phyloP scores from a whole-genome alignment of 2,113 vertebrate species.

The Urocitellus parryii region DNA sequence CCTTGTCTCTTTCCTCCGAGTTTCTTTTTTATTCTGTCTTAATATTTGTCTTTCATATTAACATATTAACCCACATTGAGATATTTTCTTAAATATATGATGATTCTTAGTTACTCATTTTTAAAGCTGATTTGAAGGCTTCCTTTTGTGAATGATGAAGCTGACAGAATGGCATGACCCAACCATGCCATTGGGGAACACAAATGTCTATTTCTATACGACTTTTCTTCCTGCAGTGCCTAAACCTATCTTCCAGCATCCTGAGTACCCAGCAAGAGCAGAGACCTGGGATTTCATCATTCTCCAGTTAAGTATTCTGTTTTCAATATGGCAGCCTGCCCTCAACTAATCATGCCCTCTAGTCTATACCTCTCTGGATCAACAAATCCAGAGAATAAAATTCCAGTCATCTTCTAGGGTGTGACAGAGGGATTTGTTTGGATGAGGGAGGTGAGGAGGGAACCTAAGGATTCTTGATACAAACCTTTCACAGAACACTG shows the following conservation, averaged over 20 bases:
- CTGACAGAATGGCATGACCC: not conserved
- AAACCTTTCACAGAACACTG: not conserved
- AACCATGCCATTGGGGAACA: not conserved
- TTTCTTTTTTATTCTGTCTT: slow-evolving; percentile 9
- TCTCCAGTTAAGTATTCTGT: not conserved
- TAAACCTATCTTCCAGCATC: not conserved
- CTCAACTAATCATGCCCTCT: not conserved
- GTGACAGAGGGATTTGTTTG: not conserved
- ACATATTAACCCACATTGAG: slow-evolving; percentile 20
- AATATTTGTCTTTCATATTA: not conserved
- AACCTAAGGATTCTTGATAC: not conserved
- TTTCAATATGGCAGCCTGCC: not conserved
- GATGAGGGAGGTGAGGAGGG: not conserved
- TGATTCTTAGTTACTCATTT: not conserved
- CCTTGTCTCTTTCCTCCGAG: not conserved
- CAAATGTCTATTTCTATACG: not conserved
- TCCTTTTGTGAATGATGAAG: not conserved
- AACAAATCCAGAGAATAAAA: not conserved
- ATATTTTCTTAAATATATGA: slow-evolving; percentile 9
- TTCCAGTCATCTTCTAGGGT: not conserved
- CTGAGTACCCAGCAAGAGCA: not conserved
- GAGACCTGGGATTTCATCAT: not conserved
- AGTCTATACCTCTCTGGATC: not conserved
- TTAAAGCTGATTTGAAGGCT: not conserved
- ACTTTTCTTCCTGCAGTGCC: not conserved